phyloP scores from a whole-genome alignment of 2,797 vertebrate species.

The Enteromius thamalakanensis region DNA sequence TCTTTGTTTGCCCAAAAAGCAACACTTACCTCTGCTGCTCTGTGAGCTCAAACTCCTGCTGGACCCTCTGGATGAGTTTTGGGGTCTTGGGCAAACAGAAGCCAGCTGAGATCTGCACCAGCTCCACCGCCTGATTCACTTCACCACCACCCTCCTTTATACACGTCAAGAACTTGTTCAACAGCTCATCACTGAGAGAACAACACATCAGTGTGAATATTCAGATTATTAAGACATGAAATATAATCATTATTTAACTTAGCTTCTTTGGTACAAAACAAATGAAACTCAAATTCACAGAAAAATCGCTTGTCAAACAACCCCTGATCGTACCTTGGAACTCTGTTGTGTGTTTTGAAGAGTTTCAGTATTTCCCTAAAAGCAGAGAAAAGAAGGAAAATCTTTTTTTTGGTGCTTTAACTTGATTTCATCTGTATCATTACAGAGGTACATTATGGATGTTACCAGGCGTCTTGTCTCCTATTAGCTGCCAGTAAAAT shows the following conservation, averaged over 20 bases:
- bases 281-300: background rate
- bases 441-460: background rate
- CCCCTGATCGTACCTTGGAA: constrained; percentile 81
- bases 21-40: constrained; percentile 85
- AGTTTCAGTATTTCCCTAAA: constrained; percentile 83
- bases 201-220: background rate
- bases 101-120: constrained; percentile 82
- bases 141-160: constrained; percentile 63
- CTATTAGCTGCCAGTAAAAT: constrained; percentile 82
- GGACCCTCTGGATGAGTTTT: constrained; percentile 68
- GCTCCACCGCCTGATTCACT: constrained; percentile 77
- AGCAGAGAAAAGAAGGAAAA: constrained; percentile 19
- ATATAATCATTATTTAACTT: background rate
- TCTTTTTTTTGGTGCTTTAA: background rate
- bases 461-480: constrained; percentile 86
- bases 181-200: constrained; percentile 73
- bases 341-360: constrained; percentile 82
- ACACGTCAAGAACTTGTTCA: constrained; percentile 79
- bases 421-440: background rate
- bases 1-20: background rate
- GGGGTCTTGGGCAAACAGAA: constrained; percentile 80
- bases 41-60: constrained; percentile 80
- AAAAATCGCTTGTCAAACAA: background rate
- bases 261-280: background rate
- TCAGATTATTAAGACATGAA: background rate